These are phyloP conservation scores for Augiades crinisus DNA, from an alignment of 2,888 invertebrate species.

Conservation along the genomic window DNA sequence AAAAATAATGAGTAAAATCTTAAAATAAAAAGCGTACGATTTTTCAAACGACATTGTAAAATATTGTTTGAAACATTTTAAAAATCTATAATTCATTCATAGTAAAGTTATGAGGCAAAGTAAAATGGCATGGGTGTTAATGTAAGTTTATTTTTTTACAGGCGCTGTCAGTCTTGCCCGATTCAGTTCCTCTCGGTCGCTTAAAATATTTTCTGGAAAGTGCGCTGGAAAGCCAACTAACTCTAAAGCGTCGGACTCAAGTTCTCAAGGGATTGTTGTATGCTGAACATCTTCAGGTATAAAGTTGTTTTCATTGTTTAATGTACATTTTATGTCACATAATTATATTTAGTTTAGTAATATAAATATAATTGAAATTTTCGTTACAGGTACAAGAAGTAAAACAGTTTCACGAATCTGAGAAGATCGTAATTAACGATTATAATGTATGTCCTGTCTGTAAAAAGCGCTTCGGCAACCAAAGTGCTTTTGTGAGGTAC, in stretches of 20 bases:
- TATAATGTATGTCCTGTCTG: constrained; percentile 95
- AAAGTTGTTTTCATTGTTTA: background rate
- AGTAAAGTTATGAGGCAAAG: no score
- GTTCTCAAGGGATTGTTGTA: constrained; percentile 91
- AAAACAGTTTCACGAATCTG: constrained; percentile 90
- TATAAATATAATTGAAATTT: background rate
- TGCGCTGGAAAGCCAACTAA: constrained; percentile 88
- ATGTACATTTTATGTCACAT: no score
- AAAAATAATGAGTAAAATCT: no score
- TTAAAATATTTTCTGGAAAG: constrained; percentile 90
- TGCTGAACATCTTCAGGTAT: constrained; percentile 91
- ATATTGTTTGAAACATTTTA: no score
- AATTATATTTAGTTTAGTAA: no score
- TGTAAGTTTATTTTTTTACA: constrained; percentile 44
- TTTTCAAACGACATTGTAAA: no score
- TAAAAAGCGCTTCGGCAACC: constrained; percentile 95
- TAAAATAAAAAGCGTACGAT: no score
- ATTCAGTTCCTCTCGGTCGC: constrained; percentile 87
- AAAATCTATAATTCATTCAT: no score
- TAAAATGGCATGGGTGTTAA: no score
- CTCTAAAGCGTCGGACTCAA: constrained; percentile 87
- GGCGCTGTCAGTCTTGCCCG: constrained; percentile 90
- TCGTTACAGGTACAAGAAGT: constrained; percentile 85
- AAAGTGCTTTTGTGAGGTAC: constrained; percentile 96
- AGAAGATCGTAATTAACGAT: constrained; percentile 92